Conservation (phyloP, 1,140 invertebrate genomes). For the Drosophila parabipectinata region DNA sequence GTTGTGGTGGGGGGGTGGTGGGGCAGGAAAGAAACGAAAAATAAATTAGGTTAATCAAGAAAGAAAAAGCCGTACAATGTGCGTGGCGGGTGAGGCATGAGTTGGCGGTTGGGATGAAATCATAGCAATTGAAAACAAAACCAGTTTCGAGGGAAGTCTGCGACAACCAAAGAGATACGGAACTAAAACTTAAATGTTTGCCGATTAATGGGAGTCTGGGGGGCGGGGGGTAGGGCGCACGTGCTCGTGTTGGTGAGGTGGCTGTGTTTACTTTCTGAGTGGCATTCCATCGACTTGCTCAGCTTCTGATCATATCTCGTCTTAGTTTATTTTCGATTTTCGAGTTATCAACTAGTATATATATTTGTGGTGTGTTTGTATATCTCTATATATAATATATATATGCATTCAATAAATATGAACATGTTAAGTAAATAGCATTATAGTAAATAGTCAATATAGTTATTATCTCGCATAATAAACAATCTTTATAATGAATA, state of each 20-base stretch:
- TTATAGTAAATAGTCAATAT: slow-evolving; percentile 78
- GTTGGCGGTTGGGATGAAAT: slow-evolving; percentile 23
- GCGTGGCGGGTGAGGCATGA: slow-evolving; percentile 5
- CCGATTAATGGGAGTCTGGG: slow-evolving; percentile 46
- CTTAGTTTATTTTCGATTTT: slow-evolving; percentile 3
- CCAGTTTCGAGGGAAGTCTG: slow-evolving; percentile 47
- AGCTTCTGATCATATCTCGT: slow-evolving; percentile 6
- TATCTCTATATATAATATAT: slow-evolving; percentile 45
- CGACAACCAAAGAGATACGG: slow-evolving; percentile 45
- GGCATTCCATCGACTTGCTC: slow-evolving; percentile 42
- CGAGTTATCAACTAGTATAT: slow-evolving; percentile 38
- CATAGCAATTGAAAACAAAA: slow-evolving; percentile 25
- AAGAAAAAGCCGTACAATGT: slow-evolving; percentile 19
- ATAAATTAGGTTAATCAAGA: slow-evolving; percentile 46
- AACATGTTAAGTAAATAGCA: slow-evolving; percentile 71
- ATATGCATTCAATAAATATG: slow-evolving; percentile 75
- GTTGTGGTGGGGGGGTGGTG: slow-evolving; percentile 4
- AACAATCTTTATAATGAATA: slow-evolving; percentile 60
- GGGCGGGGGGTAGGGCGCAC: slow-evolving; percentile 3
- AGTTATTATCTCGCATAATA: slow-evolving; percentile 64
- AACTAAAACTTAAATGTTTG: slow-evolving; percentile 53
- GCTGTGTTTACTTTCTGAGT: slow-evolving; percentile 28
- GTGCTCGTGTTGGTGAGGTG: slow-evolving; percentile 6
- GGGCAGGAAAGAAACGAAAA: slow-evolving; percentile 34
- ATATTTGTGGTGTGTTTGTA: slow-evolving; percentile 39